Conservation (phyloP, 2,888 invertebrate species). For the Tenthredo scrophulariae region DNA sequence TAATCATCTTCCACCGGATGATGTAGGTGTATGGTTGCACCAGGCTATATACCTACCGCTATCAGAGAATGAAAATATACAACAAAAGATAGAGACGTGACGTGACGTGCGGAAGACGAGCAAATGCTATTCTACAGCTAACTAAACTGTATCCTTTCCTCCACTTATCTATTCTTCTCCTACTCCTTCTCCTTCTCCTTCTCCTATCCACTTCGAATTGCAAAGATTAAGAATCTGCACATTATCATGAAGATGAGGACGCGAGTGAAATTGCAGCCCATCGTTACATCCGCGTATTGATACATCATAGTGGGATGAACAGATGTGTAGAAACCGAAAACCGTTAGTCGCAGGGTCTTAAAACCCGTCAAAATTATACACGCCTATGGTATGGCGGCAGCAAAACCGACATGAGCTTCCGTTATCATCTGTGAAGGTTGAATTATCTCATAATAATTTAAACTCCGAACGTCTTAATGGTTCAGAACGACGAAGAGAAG, state of each 20-base stretch:
- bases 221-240: neutral
- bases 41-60: conserved; percentile 24
- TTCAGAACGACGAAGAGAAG: neutral
- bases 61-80: conserved; percentile 26
- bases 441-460: conserved; percentile 17
- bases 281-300: neutral
- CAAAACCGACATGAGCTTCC: neutral
- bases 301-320: neutral
- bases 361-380: neutral
- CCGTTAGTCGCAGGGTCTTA: neutral
- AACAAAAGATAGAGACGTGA: conserved; percentile 9
- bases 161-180: neutral
- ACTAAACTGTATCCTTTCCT: neutral
- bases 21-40: conserved; percentile 32
- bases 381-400: neutral
- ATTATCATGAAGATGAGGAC: neutral
- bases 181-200: neutral
- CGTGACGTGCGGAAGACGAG: neutral
- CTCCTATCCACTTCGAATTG: neutral
- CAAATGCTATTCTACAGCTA: neutral
- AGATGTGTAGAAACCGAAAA: neutral
- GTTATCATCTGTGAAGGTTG: conserved; percentile 19
- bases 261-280: neutral
- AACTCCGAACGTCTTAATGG: conserved; percentile 12
- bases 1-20: conserved; percentile 27